Conservation (phyloP, 2,113 vertebrate genomes). For the Trinectes maculatus region DNA sequence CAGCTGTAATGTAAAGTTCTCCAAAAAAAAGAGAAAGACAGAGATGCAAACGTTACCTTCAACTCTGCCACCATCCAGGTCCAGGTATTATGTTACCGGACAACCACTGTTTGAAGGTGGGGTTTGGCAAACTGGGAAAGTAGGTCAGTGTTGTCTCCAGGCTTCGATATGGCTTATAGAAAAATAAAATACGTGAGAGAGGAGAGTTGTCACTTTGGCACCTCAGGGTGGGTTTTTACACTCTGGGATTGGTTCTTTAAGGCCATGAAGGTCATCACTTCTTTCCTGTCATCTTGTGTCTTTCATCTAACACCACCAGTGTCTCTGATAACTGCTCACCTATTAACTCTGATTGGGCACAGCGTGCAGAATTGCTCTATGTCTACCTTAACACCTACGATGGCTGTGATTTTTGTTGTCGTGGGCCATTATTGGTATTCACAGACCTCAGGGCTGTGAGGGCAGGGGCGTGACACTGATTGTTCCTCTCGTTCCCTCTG, state of each 20-base stretch:
- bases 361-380: constrained; percentile 14
- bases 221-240: constrained; percentile 30
- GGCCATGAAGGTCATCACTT: constrained; percentile 36
- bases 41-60: background rate
- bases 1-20: background rate
- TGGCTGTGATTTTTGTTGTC: constrained; percentile 39
- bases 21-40: background rate
- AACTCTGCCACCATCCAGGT: constrained; percentile 2
- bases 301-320: constrained; percentile 39
- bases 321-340: constrained; percentile 43
- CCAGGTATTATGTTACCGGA: constrained; percentile 15
- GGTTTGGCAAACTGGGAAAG: background rate
- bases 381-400: constrained; percentile 15
- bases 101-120: background rate
- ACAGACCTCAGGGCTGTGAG: constrained; percentile 34
- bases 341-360: constrained; percentile 19
- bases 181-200: constrained; percentile 34
- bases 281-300: constrained; percentile 42
- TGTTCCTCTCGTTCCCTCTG: constrained; percentile 40
- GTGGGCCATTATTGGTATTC: constrained; percentile 33
- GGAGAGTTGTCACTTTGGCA: constrained; percentile 72
- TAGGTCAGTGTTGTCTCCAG: background rate
- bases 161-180: constrained; percentile 9
- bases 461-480: constrained; percentile 34
- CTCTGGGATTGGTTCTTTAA: constrained; percentile 56